Evolutionary conservation across 2,888 invertebrate species (phyloP), one percentile per base, ranked within the genome.

Genomic region (Metopia argyrocephala): DNA sequence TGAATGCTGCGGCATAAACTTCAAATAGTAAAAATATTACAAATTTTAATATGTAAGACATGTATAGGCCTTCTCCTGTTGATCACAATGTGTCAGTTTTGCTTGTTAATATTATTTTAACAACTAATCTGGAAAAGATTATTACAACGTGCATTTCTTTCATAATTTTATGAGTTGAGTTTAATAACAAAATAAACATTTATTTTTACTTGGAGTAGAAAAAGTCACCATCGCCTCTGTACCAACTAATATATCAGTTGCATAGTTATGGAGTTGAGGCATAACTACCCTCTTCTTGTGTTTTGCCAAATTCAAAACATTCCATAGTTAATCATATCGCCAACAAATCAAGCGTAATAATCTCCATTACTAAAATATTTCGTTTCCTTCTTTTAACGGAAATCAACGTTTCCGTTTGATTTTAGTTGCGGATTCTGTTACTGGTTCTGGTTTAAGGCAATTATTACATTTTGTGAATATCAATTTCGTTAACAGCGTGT

Each of bases 281-380:
- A 31, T 31, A 12, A 31, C 7, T 12, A 31, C 15, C 38, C 38
- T 15, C 12, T 31, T 31, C 7, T 31, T 0, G 12, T 38, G 2
- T 38, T 15, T 38, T 38, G 38, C 15, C 38, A 38, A 38, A 38
- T 38, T 38, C 38, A 38, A 38, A 38, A 38, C 38, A 38, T 38
- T 12, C 56, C 56, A 31, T 73, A 88, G 85, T 87, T 87, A 89
- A 88, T 87, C 87, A 88, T 87, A 87, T 87, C 85, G 85, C 85
- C 87, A 84, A 38, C 88, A 89, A 88, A 88, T 88, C 88, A 89
- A 85, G 85, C 87, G 84, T 86, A 83, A 84, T 88, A 89, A 88
- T 88, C 89, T 86, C 81, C 81, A 69, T 79, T 78, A 76, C 76
- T 64, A 73, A 79, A 78, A 79, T 79, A 64, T 71, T 75, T 75